phyloP scores from a whole-genome alignment of 2,797 vertebrate species.

The Tauraco hartlaubi region DNA sequence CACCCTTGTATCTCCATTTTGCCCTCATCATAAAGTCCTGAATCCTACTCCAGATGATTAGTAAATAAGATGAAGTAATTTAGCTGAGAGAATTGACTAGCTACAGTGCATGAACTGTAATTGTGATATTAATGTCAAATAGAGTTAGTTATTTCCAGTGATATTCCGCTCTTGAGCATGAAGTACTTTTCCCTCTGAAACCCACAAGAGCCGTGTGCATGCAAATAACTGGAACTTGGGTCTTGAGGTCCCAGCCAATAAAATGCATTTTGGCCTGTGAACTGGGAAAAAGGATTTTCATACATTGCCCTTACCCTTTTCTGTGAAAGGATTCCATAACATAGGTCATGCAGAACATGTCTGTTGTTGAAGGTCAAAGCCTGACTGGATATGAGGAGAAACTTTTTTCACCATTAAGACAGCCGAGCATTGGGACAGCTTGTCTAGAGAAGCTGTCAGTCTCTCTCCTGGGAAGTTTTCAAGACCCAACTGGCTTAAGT shows the following conservation, averaged over 20 bases:
- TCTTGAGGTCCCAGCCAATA: background rate
- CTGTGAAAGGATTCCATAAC: background rate
- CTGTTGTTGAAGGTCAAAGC: background rate
- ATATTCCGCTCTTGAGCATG: background rate
- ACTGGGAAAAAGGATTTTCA: background rate
- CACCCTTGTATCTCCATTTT: conserved; percentile 49
- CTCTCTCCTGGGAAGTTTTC: background rate
- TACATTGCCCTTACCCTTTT: background rate
- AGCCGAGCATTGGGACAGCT: background rate
- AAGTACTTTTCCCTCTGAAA: background rate
- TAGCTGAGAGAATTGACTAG: conserved; percentile 52
- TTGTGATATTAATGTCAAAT: conserved; percentile 59
- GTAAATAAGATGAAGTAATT: conserved; percentile 72
- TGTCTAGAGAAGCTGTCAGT: background rate
- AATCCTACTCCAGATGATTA: conserved; percentile 63
- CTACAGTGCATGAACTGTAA: conserved; percentile 52
- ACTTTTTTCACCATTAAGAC: background rate
- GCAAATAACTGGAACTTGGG: background rate
- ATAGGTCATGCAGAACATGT: background rate
- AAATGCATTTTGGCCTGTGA: background rate
- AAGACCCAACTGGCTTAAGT: background rate
- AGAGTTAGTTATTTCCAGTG: conserved; percentile 7
- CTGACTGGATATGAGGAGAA: background rate
- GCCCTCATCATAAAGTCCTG: conserved; percentile 46
- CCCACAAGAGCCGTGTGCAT: background rate